Percentiles rank a stretch among this genome's conserved stretches.
Conservation (phyloP, 2,113 vertebrate species). For the Coreoperca whiteheadi region DNA sequence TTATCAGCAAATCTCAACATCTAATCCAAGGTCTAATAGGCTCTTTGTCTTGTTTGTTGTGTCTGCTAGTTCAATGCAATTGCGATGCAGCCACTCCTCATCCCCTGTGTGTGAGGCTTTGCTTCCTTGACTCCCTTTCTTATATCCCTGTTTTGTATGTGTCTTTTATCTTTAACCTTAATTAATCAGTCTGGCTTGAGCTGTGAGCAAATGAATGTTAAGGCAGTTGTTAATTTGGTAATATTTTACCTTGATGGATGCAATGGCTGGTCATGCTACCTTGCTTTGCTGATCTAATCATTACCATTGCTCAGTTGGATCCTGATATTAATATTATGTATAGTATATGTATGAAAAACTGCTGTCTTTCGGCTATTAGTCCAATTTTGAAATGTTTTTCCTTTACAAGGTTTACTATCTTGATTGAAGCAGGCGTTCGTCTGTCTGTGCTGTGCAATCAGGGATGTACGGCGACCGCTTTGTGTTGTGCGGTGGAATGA, state of each 20-base stretch:
- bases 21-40: background rate
- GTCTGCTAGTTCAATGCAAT: slow-evolving; percentile 31
- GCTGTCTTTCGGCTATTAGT: background rate
- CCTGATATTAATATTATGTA: slow-evolving; percentile 4
- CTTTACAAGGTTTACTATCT: background rate
- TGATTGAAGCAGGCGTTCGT: background rate
- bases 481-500: slow-evolving; percentile 16
- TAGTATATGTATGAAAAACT: slow-evolving; percentile 1
- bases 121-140: slow-evolving; percentile 39
- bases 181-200: slow-evolving; percentile 49
- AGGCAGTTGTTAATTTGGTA: slow-evolving; percentile 9
- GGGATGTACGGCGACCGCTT: background rate
- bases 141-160: slow-evolving; percentile 20
- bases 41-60: slow-evolving; percentile 51
- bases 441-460: background rate
- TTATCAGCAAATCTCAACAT: background rate
- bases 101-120: slow-evolving; percentile 33
- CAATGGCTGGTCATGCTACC: slow-evolving; percentile 44
- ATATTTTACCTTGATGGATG: slow-evolving; percentile 22
- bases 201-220: slow-evolving; percentile 33
- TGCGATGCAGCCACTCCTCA: slow-evolving; percentile 6
- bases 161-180: slow-evolving; percentile 17
- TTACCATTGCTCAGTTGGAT: slow-evolving; percentile 32
- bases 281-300: slow-evolving; percentile 53
- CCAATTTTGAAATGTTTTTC: background rate